A percentile compares a stretch with the other conserved stretches of the same genome.
phyloP scores from a whole-genome alignment of 1,140 invertebrate species.

The Drosophila truncata region DNA sequence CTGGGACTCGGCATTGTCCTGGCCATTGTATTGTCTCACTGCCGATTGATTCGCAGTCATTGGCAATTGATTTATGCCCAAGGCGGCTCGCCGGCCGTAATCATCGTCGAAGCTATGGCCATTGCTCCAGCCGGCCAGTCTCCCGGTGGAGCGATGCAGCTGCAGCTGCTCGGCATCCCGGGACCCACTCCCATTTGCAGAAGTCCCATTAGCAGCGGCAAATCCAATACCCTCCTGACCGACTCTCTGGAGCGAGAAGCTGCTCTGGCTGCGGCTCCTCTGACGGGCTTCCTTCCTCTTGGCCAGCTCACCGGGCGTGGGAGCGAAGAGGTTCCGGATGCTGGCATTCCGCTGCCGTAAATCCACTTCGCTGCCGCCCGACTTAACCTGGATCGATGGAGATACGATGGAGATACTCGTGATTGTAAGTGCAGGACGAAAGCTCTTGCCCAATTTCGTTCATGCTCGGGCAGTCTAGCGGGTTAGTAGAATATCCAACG shows the following conservation, averaged over 20 bases:
- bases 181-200: slow-evolving; percentile 5
- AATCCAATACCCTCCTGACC: slow-evolving; percentile 23
- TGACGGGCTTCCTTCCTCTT: slow-evolving; percentile 62
- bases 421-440: slow-evolving; percentile 48
- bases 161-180: neutral
- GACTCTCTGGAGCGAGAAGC: slow-evolving; percentile 59
- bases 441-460: slow-evolving; percentile 34
- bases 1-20: slow-evolving; percentile 42
- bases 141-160: slow-evolving; percentile 11
- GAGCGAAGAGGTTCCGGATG: slow-evolving; percentile 76
- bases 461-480: slow-evolving; percentile 42
- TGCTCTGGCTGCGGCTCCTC: slow-evolving; percentile 72
- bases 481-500: slow-evolving; percentile 66
- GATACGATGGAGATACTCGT: slow-evolving; percentile 37
- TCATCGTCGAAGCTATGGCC: slow-evolving; percentile 47
- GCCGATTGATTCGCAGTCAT: slow-evolving; percentile 76
- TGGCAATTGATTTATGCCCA: slow-evolving; percentile 78
- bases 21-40: slow-evolving; percentile 74
- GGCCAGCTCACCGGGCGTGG: slow-evolving; percentile 52
- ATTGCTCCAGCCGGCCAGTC: slow-evolving; percentile 39
- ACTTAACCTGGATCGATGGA: slow-evolving; percentile 71
- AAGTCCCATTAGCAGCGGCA: slow-evolving; percentile 14
- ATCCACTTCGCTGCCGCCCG: slow-evolving; percentile 62
- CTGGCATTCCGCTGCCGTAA: slow-evolving; percentile 70
- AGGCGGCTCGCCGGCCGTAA: slow-evolving; percentile 27